Evolutionary conservation across 2,888 invertebrate species (phyloP), one percentile per base, ranked within the genome.

Genomic region (Drosophila nigricruria): DNA sequence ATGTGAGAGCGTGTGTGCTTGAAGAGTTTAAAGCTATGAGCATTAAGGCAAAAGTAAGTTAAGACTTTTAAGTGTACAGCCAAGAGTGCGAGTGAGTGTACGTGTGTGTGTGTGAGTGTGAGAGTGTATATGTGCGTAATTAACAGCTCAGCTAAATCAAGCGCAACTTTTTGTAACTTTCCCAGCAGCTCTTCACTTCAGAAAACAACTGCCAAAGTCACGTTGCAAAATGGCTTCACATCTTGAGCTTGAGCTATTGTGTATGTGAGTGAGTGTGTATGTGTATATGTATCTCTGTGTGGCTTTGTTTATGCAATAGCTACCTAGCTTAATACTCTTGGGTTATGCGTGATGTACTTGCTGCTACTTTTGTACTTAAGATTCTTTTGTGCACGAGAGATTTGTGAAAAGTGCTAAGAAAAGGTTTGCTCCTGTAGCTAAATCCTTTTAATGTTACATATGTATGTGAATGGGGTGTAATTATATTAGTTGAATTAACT

Each of bases 81-180:
- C 59, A 49, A 45, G 49, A 23, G 40, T 52, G 43, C 16, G 63
- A 47, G 59, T 34, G 42, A 32, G 23, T 38, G 42, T 36, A 14
- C 23, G 63, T 53, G 43, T 49, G 49, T 50, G 45, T 66, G 23
- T 59, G 56, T 58, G 60, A 49, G 50, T 59, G 43, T 40, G 9
- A 56, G 61, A 50, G 40, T 59, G 53, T 47, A 45, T 60, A 56
- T 72, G 79, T 42, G 40, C 27, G 27, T 56, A 65, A 83, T 81
- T 81, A 67, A 74, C 70, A 77, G 64, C 69, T 77, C 70, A 68
- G 71, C 64, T 68, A 68, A 72, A 70, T 77, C 73, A 86, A 72
- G 73, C 63, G 10, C 59, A 73, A 77, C 63, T 74, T 64, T 64
- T 69, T 74, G 34, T 27, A 69, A 78, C 69, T 69, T 73, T 60